Evolutionary conservation across 2,888 invertebrate genomes (phyloP).

Genomic region (Sipha maydis): DNA sequence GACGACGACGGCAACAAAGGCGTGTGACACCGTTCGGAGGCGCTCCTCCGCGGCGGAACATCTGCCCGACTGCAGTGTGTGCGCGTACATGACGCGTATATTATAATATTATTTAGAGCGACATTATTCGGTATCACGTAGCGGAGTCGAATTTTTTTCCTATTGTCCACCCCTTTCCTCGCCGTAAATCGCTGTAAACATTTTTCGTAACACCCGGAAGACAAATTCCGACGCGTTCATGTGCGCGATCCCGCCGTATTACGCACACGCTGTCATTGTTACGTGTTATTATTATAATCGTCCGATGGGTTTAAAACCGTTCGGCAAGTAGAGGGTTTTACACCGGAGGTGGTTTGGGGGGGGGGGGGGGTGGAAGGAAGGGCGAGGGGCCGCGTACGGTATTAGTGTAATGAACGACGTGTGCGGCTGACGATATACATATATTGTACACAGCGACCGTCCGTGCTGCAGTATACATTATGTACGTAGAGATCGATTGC

Average conservation of each 20-base stretch:
- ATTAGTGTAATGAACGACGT: constrained; percentile 31
- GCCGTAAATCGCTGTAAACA: constrained; percentile 22
- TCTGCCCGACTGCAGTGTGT: constrained; percentile 18
- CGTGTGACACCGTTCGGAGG: neutral
- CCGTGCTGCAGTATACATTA: neutral
- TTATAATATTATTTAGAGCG: neutral
- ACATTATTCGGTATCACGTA: constrained; percentile 58
- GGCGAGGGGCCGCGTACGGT: neutral
- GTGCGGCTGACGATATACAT: neutral
- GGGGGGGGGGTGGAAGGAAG: neutral
- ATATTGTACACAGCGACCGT: too few relatives aligned
- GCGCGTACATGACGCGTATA: neutral
- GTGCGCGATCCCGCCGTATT: neutral
- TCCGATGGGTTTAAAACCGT: constrained; percentile 26
- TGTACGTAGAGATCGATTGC: constrained; percentile 2
- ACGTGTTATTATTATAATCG: constrained; percentile 26
- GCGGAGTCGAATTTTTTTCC: constrained; percentile 16
- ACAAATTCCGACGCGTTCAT: constrained; percentile 31
- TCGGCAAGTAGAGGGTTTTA: too few relatives aligned
- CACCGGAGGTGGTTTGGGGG: neutral
- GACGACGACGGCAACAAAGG: constrained; percentile 39
- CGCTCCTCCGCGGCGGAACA: neutral
- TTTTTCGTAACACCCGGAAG: constrained; percentile 58
- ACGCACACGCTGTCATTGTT: neutral
- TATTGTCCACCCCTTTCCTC: constrained; percentile 9